Evolutionary conservation across 2,113 vertebrate species (phyloP).

Genomic region (Motacilla tschutschensis): DNA sequence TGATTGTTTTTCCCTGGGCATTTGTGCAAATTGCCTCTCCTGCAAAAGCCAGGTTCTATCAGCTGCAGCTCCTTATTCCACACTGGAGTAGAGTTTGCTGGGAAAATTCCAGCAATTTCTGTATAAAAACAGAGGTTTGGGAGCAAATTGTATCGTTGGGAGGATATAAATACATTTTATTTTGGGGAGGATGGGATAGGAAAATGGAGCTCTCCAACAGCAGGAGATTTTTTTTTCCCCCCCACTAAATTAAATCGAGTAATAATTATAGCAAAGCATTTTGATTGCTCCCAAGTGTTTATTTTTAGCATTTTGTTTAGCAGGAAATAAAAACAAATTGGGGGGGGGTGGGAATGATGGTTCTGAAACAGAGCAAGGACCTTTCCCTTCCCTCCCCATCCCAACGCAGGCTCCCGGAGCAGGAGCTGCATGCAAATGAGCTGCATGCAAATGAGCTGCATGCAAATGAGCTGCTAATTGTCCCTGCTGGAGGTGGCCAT

Average conservation of each 20-base stretch:
- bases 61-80: neutral
- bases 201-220: neutral
- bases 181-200: neutral
- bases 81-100: neutral
- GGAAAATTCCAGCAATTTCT: neutral
- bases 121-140: neutral
- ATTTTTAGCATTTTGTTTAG: slow-evolving; percentile 16
- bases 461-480: neutral
- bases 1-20: slow-evolving; percentile 7
- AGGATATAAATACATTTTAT: neutral
- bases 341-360: neutral
- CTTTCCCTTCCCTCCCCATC: neutral
- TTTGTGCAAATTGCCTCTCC: slow-evolving; percentile 10
- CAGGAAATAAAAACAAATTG: slow-evolving; percentile 25
- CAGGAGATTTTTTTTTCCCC: neutral
- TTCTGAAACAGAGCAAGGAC: neutral
- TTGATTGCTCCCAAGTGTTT: slow-evolving; percentile 14
- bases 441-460: neutral
- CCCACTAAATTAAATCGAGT: neutral
- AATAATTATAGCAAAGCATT: slow-evolving; percentile 4
- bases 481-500: neutral
- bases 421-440: neutral
- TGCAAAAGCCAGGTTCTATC: neutral
- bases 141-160: neutral
- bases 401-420: neutral